Conservation (phyloP, 1,140 invertebrate genomes). For the Rhagoletis zephyria region DNA sequence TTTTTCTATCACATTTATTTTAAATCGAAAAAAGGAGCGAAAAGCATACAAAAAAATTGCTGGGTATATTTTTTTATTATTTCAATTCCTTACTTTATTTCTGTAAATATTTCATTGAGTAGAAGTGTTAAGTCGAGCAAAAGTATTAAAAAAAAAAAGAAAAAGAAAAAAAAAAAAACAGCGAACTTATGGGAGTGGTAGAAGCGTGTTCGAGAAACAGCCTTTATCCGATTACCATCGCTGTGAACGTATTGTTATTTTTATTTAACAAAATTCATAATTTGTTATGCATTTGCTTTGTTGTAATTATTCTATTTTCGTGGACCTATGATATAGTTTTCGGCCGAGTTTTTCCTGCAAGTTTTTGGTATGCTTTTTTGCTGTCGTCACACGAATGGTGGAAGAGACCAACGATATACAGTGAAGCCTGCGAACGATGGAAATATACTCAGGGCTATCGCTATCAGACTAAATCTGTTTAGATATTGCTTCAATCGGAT, state of each 20-base stretch:
- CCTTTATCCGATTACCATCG: not conserved
- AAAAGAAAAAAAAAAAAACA: too few species aligned
- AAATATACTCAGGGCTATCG: too few species aligned
- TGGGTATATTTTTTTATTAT: conserved; percentile 7
- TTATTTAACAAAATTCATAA: not conserved
- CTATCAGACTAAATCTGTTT: too few species aligned
- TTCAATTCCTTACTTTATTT: not conserved
- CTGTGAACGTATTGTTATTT: not conserved
- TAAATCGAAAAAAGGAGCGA: not conserved
- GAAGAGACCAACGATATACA: too few species aligned
- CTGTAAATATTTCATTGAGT: not conserved
- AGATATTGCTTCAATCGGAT: too few species aligned
- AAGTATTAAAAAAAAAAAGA: not conserved
- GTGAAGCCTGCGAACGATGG: too few species aligned
- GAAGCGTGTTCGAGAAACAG: not conserved
- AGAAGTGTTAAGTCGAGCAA: not conserved
- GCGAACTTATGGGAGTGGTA: not conserved
- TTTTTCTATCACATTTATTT: not conserved
- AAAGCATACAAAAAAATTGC: not conserved
- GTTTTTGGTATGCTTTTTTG: too few species aligned
- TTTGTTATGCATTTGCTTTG: too few species aligned
- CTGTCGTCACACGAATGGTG: too few species aligned
- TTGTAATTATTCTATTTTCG: too few species aligned
- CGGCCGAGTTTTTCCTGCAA: too few species aligned
- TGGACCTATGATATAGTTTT: too few species aligned